phyloP scores from a whole-genome alignment of 2,113 vertebrate species.

The Phaethon lepturus region DNA sequence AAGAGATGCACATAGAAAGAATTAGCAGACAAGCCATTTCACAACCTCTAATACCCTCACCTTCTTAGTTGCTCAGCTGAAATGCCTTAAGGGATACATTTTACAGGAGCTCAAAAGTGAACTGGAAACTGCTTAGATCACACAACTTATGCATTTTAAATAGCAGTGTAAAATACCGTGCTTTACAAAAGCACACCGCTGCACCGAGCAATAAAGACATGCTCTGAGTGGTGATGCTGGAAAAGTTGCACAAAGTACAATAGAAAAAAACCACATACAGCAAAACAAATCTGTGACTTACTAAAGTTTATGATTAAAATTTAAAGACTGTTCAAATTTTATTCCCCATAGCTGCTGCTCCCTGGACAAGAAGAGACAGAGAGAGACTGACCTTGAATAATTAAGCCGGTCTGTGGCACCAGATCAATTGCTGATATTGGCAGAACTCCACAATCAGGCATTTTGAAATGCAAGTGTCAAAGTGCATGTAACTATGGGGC shows the following conservation, averaged over 20 bases:
- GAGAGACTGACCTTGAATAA: constrained; percentile 67
- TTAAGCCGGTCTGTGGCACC: constrained; percentile 56
- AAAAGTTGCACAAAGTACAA: not conserved
- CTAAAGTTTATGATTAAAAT: constrained; percentile 67
- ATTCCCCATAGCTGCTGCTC: constrained; percentile 51
- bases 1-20: constrained; percentile 60
- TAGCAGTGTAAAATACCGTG: constrained; percentile 20
- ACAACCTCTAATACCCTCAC: constrained; percentile 64
- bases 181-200: constrained; percentile 41
- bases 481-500: constrained; percentile 52
- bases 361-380: constrained; percentile 49
- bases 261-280: not conserved
- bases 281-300: constrained; percentile 51
- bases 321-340: constrained; percentile 63
- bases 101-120: constrained; percentile 66
- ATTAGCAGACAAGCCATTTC: constrained; percentile 71
- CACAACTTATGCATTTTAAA: constrained; percentile 72
- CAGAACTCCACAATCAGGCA: constrained; percentile 47
- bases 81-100: constrained; percentile 63
- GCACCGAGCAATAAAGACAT: not conserved
- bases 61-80: constrained; percentile 36
- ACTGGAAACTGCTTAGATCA: constrained; percentile 69
- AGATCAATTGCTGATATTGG: constrained; percentile 64
- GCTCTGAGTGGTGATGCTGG: not conserved
- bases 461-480: constrained; percentile 68